Evolutionary conservation across 1,140 invertebrate genomes (phyloP).

Genomic region (Hypsibius dujardini): DNA sequence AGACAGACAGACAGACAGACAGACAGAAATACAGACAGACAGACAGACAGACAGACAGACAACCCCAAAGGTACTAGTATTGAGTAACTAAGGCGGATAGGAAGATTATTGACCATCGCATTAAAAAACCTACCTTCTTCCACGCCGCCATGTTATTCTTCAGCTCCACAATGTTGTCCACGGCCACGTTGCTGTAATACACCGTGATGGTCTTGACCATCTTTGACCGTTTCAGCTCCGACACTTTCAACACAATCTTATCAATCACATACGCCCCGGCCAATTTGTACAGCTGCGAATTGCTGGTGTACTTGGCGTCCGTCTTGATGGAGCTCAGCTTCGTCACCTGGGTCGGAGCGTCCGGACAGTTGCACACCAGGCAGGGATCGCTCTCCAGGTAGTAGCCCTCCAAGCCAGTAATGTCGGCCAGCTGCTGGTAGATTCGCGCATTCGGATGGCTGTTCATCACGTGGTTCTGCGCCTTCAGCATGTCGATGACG

Average conservation of each 20-base stretch:
- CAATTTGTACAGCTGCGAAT: conserved; percentile 88
- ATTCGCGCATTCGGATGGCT: conserved; percentile 82
- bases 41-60: no score
- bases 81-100: no score
- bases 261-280: conserved; percentile 84
- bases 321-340: conserved; percentile 84
- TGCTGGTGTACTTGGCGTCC: conserved; percentile 92
- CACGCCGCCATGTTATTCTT: conserved; percentile 80
- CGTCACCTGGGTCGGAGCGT: conserved; percentile 71
- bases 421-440: conserved; percentile 71
- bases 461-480: conserved; percentile 66
- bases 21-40: no score
- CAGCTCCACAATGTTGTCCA: conserved; percentile 86
- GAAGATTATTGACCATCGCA: no score
- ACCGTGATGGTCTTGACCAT: conserved; percentile 91
- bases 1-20: no score
- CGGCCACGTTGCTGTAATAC: conserved; percentile 86
- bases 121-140: conserved; percentile 47
- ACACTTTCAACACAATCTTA: conserved; percentile 74
- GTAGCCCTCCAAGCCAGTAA: conserved; percentile 84
- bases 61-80: no score
- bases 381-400: conserved; percentile 92
- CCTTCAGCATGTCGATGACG: conserved; percentile 60
- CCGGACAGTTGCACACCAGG: conserved; percentile 88
- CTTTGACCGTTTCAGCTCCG: conserved; percentile 83